Evolutionary conservation across 2,888 invertebrate genomes (phyloP), one percentile per base, ranked within the genome.

Genomic region (Apodemia zela): DNA sequence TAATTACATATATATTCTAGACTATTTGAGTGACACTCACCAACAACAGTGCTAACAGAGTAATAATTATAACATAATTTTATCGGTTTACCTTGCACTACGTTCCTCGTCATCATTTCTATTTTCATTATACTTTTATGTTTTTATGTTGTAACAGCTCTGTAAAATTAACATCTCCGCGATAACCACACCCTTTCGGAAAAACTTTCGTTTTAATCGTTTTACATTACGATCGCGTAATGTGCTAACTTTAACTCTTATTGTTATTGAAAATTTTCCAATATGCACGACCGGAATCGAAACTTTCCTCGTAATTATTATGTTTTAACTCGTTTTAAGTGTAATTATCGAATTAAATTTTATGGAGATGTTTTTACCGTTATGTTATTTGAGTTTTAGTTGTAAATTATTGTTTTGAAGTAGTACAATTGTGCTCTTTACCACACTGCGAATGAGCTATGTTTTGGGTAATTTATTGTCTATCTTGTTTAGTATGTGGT

Each of bases 191-290:
- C 85, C 84, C 85, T 81, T 86, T 83, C 42, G 76, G 79, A 89
- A 88, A 89, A 89, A 89, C 80, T 89, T 89, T 87, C 71, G 76
- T 77, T 82, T 84, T 88, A 88, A 89, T 87, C 84, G 87, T 77
- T 80, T 79, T 75, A 86, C 83, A 86, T 87, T 85, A 88, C 82
- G 82, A 86, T 84, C 76, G 74, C 77, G 80, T 83, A 86, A 87
- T 80, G 84, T 75, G 78, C 81, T 66, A 88, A 89, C 80, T 89
- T 88, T 73, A 65, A 66, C 71, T 71, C 70, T 79, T 71, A 77
- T 73, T 78, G 76, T 76, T 79, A 85, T 84, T 78, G 82, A 77
- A 80, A 76, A 75, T 76, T 75, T 75, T 75, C 74, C 77, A 78
- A 79, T 80, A 78, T 70, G 74, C 73, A 68, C 61, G 33, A 57